These are phyloP conservation scores for Ochropleura plecta DNA, from an alignment of 2,888 invertebrate species.

Conservation along the genomic window DNA sequence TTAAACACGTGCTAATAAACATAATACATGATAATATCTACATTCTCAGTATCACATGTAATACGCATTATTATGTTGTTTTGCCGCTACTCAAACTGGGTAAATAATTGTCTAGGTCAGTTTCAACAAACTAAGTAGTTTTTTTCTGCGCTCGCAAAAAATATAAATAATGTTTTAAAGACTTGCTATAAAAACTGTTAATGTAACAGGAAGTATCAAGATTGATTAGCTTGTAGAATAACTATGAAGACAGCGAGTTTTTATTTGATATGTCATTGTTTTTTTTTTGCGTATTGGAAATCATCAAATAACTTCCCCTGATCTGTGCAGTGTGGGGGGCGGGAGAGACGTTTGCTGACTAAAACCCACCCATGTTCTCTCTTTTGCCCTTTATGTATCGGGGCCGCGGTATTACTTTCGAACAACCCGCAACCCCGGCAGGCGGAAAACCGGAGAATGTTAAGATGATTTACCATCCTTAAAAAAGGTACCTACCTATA, in stretches of 20 bases:
- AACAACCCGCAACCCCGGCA: too few relatives aligned
- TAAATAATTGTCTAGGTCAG: constrained; percentile 51
- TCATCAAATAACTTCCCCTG: too few relatives aligned
- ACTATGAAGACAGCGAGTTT: constrained; percentile 4
- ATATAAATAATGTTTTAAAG: neutral
- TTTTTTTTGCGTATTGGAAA: too few relatives aligned
- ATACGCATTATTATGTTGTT: constrained; percentile 12
- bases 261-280: constrained; percentile 21
- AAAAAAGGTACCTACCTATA: neutral
- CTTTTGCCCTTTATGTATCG: too few relatives aligned
- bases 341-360: too few relatives aligned
- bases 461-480: too few relatives aligned
- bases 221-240: constrained; percentile 8
- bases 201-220: constrained; percentile 23
- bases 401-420: too few relatives aligned
- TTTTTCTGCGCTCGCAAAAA: constrained; percentile 29
- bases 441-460: too few relatives aligned
- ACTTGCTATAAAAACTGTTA: constrained; percentile 22
- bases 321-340: too few relatives aligned
- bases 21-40: neutral
- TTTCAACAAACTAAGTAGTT: neutral
- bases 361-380: too few relatives aligned
- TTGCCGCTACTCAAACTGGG: neutral
- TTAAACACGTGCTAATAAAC: neutral
- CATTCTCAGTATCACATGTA: constrained; percentile 1